Conservation (phyloP, 2,888 invertebrate genomes). For the Zygothrica quintamaculata region DNA sequence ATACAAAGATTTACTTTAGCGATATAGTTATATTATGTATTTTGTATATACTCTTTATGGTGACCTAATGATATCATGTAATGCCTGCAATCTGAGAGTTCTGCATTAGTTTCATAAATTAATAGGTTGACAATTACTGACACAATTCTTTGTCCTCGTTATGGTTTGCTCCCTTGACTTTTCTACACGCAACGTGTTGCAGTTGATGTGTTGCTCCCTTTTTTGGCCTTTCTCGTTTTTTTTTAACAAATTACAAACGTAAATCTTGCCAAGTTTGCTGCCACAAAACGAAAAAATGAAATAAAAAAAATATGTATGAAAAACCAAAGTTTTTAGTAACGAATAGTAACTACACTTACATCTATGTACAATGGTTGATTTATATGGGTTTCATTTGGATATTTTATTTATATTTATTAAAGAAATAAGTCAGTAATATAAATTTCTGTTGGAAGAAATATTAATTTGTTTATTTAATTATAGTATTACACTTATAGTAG, state of each 20-base stretch:
- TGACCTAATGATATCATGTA: slow-evolving; percentile 16
- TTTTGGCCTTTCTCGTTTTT: slow-evolving; percentile 35
- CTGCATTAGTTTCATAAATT: slow-evolving; percentile 51
- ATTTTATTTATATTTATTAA: too few species aligned
- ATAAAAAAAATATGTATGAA: slow-evolving; percentile 23
- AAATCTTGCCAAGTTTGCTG: slow-evolving; percentile 63
- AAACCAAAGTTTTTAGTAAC: slow-evolving; percentile 11
- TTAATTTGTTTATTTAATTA: too few species aligned
- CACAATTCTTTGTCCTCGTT: slow-evolving; percentile 41
- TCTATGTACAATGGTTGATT: not conserved
- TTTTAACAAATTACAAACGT: slow-evolving; percentile 63
- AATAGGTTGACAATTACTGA: slow-evolving; percentile 44
- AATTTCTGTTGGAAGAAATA: too few species aligned
- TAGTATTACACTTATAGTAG: not conserved
- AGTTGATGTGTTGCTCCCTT: slow-evolving; percentile 46
- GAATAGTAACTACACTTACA: slow-evolving; percentile 34
- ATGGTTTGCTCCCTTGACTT: slow-evolving; percentile 24
- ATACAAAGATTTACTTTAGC: not conserved
- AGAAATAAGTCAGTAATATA: not conserved
- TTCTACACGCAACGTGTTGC: slow-evolving; percentile 64
- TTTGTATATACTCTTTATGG: slow-evolving; percentile 9
- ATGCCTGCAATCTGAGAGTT: slow-evolving; percentile 12
- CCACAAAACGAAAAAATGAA: slow-evolving; percentile 31
- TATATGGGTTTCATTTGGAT: not conserved
- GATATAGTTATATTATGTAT: not conserved